phyloP scores from a whole-genome alignment of 2,888 invertebrate species.

The Papilio demoleus region DNA sequence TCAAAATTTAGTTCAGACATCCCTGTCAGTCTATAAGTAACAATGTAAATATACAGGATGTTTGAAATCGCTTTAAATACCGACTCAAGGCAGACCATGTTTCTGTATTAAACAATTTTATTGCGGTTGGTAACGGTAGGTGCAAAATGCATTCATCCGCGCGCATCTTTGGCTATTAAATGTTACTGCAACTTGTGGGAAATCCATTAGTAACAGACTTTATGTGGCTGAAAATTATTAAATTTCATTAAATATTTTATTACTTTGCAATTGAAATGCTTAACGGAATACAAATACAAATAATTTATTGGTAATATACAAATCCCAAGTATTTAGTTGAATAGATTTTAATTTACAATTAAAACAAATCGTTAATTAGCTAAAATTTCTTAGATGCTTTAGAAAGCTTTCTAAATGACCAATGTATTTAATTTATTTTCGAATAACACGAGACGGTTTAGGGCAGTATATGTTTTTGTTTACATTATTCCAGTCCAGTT shows the following conservation, averaged over 20 bases:
- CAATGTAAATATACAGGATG: not conserved
- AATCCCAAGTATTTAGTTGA: no score
- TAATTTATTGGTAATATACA: not conserved
- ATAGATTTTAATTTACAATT: no score
- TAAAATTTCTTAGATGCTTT: no score
- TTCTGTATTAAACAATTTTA: conserved; percentile 15
- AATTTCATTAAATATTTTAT: not conserved
- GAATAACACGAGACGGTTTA: no score
- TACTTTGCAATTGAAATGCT: not conserved
- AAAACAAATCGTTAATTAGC: no score
- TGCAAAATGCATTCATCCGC: conserved; percentile 3
- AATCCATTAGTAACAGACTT: conserved; percentile 2
- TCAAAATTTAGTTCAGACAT: no score
- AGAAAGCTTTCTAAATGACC: no score
- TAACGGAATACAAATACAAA: not conserved
- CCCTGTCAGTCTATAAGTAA: no score
- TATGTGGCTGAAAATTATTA: conserved; percentile 12
- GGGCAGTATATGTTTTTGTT: no score
- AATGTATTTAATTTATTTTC: no score
- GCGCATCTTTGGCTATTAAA: conserved; percentile 15
- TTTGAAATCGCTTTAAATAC: not conserved
- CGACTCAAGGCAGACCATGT: not conserved
- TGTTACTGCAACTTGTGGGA: not conserved
- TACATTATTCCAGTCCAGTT: no score
- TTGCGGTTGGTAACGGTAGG: conserved; percentile 10